A percentile compares a stretch with the other conserved stretches of the same genome.
These are phyloP conservation scores for Plusia festucae DNA, from an alignment of 2,888 invertebrate species.

Conservation along the genomic window DNA sequence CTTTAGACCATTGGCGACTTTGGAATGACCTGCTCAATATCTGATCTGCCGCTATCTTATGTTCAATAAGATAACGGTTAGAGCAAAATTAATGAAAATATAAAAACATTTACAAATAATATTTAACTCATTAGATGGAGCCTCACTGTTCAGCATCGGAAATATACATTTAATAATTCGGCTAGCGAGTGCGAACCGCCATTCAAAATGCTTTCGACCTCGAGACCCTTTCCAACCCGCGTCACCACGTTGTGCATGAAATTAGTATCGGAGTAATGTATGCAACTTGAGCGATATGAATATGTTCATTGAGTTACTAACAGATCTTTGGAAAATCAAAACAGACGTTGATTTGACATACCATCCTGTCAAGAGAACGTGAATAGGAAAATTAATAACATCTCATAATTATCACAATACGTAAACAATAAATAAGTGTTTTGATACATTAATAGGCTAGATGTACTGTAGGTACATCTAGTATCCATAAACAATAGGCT, in stretches of 20 bases:
- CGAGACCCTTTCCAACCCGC: background rate
- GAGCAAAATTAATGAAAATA: too few species aligned
- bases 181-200: background rate
- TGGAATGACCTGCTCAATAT: too few species aligned
- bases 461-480: too few species aligned
- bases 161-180: background rate
- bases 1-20: too few species aligned
- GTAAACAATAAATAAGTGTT: background rate
- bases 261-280: slow-evolving; percentile 4
- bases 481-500: background rate
- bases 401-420: background rate
- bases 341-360: background rate
- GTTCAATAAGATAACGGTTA: too few species aligned
- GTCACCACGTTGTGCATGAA: background rate
- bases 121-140: too few species aligned
- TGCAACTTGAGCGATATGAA: slow-evolving; percentile 15
- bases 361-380: background rate
- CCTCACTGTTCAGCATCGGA: background rate
- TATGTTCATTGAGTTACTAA: slow-evolving; percentile 8
- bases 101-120: too few species aligned
- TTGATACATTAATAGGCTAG: too few species aligned
- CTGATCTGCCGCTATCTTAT: too few species aligned
- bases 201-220: too few species aligned
- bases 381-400: slow-evolving; percentile 1
- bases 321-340: background rate